Base-by-base conservation (phyloP, 2,113 vertebrate species). In the Pseudopipra pipra region DNA sequence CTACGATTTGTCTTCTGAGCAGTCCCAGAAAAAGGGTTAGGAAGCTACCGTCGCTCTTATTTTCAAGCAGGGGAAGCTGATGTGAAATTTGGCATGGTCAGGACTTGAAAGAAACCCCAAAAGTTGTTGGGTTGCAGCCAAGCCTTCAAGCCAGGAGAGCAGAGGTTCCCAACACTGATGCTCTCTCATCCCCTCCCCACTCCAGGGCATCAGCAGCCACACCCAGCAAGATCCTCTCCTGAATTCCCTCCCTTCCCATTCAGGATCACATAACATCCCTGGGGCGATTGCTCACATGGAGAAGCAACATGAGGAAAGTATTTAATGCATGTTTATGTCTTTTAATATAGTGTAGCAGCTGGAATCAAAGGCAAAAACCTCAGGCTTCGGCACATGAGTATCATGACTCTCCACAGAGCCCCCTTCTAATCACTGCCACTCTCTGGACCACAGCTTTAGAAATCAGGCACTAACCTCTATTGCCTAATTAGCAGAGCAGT, bases 281-380 rank as follows among this genome's bases (percentile, higher is more conserved):
- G 0, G 66, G 92, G 90, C 55, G 0, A 89, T 49, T 55, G 83
- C 87, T 96, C 89, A 91, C 84, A 82, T 0, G 2, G 81, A 96
- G 97, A 93, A 93, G 90, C 61, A 94, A 93, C 91, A 88, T 55
- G 68, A 96, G 58, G 74, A 91, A 89, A 93, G 75, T 56, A 92
- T 95, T 97, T 95, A 86, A 91, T 94, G 72, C 44, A 94, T 91
- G 87, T 93, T 95, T 95, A 95, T 20, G 2, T 88, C 79, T 91
- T 95, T 94, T 91, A 94, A 96, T 95, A 80, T 77, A 93, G 65
- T 39, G 72, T 90, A 94, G 79, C 89, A 95, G 92, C 82, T 90
- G 89, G 90, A 95, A 84, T 91, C 78, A 90, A 95, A 96, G 52
- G 58, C 10, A 78, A 62, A 92, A 87, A 54, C 14, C 5, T 5